These are phyloP conservation scores for Gallinago jamesoni DNA, from an alignment of 2,113 vertebrate genomes.

Conservation along the genomic window DNA sequence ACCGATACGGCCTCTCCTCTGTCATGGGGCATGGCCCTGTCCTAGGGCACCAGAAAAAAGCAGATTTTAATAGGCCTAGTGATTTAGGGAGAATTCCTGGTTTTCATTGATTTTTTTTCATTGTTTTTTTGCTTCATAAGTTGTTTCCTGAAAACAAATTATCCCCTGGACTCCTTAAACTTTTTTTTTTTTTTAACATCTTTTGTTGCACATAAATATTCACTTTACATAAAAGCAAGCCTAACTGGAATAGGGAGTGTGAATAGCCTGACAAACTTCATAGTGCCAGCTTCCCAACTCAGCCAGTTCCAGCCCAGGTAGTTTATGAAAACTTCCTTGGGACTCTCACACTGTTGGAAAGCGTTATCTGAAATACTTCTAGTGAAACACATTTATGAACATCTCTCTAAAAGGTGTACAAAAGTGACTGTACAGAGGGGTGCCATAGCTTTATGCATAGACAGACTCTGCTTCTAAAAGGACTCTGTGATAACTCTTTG, in stretches of 20 bases:
- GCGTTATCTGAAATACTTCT: not conserved
- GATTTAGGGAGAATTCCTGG: not conserved
- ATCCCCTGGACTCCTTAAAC: not conserved
- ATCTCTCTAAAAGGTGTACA: not conserved
- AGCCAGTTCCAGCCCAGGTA: not conserved
- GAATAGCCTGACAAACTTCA: not conserved
- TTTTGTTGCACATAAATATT: not conserved
- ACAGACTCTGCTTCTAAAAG: not conserved
- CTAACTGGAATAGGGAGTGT: not conserved
- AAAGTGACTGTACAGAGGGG: not conserved
- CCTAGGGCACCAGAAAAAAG: not conserved
- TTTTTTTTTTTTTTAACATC: not conserved
- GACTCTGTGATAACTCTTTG: not conserved
- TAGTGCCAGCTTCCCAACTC: not conserved
- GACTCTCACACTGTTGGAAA: not conserved
- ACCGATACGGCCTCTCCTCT: not conserved
- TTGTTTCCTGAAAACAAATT: not conserved
- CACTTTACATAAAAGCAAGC: not conserved
- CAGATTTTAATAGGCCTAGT: not conserved
- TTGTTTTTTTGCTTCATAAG: not conserved
- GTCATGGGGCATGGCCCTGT: not conserved
- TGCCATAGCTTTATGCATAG: not conserved
- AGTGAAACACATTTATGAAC: not conserved
- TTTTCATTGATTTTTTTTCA: not conserved
- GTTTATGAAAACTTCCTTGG: not conserved